Evolutionary conservation across 2,797 vertebrate species (phyloP).

Genomic region (Aythya fuligula): DNA sequence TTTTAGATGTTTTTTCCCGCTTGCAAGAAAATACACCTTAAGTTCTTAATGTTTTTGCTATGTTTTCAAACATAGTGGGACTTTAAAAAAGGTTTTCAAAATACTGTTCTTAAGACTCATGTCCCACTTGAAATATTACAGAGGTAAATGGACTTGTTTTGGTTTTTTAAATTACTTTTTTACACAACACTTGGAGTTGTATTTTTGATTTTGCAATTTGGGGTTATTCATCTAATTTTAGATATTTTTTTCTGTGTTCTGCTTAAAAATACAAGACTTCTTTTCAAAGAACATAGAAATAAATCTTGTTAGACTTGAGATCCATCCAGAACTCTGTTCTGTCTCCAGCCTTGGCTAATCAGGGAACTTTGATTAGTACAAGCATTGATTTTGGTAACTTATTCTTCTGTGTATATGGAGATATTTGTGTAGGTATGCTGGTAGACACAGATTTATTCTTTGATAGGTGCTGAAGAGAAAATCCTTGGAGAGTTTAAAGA

Average conservation of each 20-base stretch:
- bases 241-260: not conserved
- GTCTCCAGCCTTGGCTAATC: not conserved
- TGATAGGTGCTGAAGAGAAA: slow-evolving; percentile 95
- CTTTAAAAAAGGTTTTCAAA: not conserved
- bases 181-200: not conserved
- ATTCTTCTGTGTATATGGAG: not conserved
- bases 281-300: not conserved
- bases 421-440: not conserved
- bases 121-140: not conserved
- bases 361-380: not conserved
- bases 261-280: not conserved
- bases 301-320: not conserved
- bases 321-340: not conserved
- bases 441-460: not conserved
- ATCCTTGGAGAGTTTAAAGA: slow-evolving; percentile 98
- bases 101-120: not conserved
- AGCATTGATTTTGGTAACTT: not conserved
- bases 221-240: not conserved
- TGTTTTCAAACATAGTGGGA: not conserved
- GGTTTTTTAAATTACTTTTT: not conserved
- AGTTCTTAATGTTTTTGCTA: not conserved
- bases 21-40: not conserved
- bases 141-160: not conserved
- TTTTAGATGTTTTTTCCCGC: not conserved
- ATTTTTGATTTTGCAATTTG: not conserved